phyloP scores from a whole-genome alignment of 1,140 invertebrate genomes.

The Orchestia grillus region DNA sequence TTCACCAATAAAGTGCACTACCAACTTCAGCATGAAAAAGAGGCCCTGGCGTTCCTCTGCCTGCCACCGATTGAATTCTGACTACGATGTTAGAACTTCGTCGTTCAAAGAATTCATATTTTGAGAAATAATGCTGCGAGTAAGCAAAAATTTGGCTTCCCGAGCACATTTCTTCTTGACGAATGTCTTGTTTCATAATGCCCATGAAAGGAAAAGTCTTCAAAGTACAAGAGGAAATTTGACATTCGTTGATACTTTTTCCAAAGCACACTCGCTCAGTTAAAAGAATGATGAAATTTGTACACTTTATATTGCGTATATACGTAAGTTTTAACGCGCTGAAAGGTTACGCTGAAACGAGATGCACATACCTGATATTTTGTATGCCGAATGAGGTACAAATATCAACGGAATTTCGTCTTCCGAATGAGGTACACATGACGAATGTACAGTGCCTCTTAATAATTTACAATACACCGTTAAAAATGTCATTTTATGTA shows the following conservation, averaged over 20 bases:
- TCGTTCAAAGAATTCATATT: not conserved
- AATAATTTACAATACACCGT: no score
- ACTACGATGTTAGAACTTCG: not conserved
- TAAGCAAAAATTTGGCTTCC: not conserved
- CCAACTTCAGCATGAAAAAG: not conserved
- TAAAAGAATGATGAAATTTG: not conserved
- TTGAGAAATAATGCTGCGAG: not conserved
- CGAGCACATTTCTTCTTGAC: not conserved
- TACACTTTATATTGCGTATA: not conserved
- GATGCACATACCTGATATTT: no score
- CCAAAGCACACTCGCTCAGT: not conserved
- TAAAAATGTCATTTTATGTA: no score
- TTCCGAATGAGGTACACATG: no score
- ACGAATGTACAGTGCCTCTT: no score
- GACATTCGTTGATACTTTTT: not conserved
- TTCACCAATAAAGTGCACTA: not conserved
- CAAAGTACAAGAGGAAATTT: not conserved
- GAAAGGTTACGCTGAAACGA: not conserved
- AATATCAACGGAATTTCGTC: no score
- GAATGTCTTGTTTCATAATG: not conserved
- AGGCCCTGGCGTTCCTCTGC: not conserved
- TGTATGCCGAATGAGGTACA: no score
- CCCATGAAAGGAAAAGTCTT: not conserved
- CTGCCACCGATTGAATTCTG: not conserved
- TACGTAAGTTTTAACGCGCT: not conserved